Base-by-base conservation (phyloP, 2,888 invertebrate species). In the Molorchus minor region DNA sequence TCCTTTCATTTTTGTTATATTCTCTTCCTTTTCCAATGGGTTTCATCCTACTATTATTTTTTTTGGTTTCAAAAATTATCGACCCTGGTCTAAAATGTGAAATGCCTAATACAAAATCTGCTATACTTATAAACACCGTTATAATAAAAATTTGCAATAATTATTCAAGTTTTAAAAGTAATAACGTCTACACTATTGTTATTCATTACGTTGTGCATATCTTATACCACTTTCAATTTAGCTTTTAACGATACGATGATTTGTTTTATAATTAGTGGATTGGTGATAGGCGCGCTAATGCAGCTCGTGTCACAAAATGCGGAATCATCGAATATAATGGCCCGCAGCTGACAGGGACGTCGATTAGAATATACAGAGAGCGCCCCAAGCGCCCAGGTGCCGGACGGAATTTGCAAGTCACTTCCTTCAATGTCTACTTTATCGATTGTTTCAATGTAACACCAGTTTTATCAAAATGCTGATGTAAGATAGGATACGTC, bases 241-340 rank as follows among this genome's bases (percentile, higher is more conserved):
- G n/a, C n/a, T n/a, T n/a, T n/a, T n/a, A n/a, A n/a, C 55, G 58
- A 56, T 56, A 56, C 38, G 47, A 46, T 56, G 56, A 56, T 44
- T 60, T 59, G 62, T 67, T 68, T 64, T 65, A 67, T 67, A 62
- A 69, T 69, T 69, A 69, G 69, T 68, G 59, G 67, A 69, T 62
- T 67, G 66, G 64, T 58, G 58, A 62, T 58, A 65, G 64, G 54
- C 56, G 59, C 53, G 56, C 47, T 53, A 41, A 56, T 59, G 60
- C 58, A 56, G 54, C 51, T 47, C 62, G 62, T 63, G 61, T 67
- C 67, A 67, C 64, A 70, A 75, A 74, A 70, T 67, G 75, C 72
- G 71, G 68, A 72, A 71, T 75, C 75, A 75, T 74, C 73, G 67
- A 70, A 73, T 71, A 72, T 75, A 75, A 75, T 75, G 74, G 72